phyloP scores from a whole-genome alignment of 2,113 vertebrate genomes.

The Xyrauchen texanus region DNA sequence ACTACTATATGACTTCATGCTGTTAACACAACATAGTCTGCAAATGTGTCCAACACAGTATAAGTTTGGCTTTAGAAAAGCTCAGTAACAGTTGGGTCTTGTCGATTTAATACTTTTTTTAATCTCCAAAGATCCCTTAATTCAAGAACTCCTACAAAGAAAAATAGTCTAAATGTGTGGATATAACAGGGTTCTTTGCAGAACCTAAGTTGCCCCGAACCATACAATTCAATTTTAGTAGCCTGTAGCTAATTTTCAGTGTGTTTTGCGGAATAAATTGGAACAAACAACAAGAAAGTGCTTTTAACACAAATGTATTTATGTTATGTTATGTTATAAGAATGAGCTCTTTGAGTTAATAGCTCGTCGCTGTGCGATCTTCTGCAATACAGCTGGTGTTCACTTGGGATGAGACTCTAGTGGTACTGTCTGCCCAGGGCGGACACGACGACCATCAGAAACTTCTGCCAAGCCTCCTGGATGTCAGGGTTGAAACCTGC shows the following conservation, averaged over 20 bases:
- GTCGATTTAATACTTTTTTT: too few species aligned
- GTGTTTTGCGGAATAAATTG: background rate
- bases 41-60: background rate
- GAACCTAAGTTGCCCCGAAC: too few species aligned
- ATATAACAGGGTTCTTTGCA: too few species aligned
- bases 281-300: background rate
- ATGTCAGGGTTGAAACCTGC: slow-evolving; percentile 31
- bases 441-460: slow-evolving; percentile 29
- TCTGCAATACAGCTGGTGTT: background rate
- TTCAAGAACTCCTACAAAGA: too few species aligned
- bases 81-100: too few species aligned
- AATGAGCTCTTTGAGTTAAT: slow-evolving; percentile 12
- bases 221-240: too few species aligned
- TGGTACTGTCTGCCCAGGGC: slow-evolving; percentile 39
- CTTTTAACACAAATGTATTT: slow-evolving; percentile 2
- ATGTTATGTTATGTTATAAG: background rate
- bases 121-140: too few species aligned
- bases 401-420: slow-evolving; percentile 5
- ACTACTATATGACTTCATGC: background rate
- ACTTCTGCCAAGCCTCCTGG: slow-evolving; percentile 53
- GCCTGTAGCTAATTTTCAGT: too few species aligned
- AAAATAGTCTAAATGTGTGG: too few species aligned
- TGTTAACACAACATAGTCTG: background rate
- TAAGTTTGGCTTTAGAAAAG: too few species aligned
- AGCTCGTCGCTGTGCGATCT: background rate